Conservation (phyloP, 2,888 invertebrate species). For the Plagodis pulveraria region DNA sequence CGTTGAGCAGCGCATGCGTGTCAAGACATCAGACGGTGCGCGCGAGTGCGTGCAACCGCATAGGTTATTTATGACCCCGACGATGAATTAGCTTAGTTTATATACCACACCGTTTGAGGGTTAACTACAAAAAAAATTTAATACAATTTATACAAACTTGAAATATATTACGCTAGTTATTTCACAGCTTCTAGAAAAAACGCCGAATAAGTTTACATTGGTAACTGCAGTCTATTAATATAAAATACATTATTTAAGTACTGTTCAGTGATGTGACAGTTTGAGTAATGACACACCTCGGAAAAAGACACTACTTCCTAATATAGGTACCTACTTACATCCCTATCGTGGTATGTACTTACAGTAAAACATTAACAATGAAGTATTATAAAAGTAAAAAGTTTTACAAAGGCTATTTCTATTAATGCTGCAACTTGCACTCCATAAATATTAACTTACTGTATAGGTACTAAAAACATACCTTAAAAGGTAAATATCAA, state of each 20-base stretch:
- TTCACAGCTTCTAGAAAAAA: conserved; percentile 11
- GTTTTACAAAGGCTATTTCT: background rate
- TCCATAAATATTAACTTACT: no score
- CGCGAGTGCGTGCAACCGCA: conserved; percentile 77
- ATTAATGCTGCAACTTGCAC: background rate
- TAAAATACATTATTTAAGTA: conserved; percentile 17
- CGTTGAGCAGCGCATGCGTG: conserved; percentile 72
- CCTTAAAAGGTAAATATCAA: no score
- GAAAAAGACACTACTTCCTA: conserved; percentile 25
- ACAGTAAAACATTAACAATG: background rate
- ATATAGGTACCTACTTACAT: background rate
- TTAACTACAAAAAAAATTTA: conserved; percentile 69
- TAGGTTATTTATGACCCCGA: conserved; percentile 72
- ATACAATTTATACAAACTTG: conserved; percentile 50
- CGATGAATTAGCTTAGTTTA: conserved; percentile 69
- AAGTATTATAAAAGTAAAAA: background rate
- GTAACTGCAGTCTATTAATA: conserved; percentile 16
- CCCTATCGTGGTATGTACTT: background rate
- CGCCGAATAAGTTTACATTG: conserved; percentile 8
- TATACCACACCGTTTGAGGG: conserved; percentile 69
- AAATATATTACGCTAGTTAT: conserved; percentile 42
- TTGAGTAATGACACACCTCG: conserved; percentile 29
- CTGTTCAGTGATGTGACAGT: conserved; percentile 17
- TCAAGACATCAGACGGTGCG: conserved; percentile 66
- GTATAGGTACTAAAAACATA: no score